Evolutionary conservation across 2,113 vertebrate species (phyloP).

Genomic region (Brevimyrus niger): DNA sequence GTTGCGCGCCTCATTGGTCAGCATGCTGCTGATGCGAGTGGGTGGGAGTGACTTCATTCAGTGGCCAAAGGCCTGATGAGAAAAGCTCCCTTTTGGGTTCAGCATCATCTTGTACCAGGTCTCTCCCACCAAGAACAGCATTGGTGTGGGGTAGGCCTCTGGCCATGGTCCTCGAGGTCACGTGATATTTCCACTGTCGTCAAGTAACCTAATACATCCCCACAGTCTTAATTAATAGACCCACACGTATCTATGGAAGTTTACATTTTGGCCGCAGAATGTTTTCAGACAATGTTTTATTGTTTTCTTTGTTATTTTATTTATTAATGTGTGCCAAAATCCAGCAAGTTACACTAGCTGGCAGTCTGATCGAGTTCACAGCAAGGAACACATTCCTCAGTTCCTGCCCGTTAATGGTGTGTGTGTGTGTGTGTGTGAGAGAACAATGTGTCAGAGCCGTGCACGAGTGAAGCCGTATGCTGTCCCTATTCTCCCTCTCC

Average conservation of each 20-base stretch:
- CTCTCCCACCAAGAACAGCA: neutral
- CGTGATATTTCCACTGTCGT: neutral
- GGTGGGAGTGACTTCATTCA: slow-evolving; percentile 3
- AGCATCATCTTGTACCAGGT: neutral
- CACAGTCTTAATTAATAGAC: neutral
- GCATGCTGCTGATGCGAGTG: slow-evolving; percentile 17
- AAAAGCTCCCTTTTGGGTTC: neutral
- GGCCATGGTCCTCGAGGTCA: neutral
- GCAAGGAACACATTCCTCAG: neutral
- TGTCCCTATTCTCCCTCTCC: neutral
- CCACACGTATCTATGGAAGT: neutral
- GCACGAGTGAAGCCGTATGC: neutral
- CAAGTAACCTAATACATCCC: neutral
- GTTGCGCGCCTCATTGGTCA: neutral
- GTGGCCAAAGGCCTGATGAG: neutral
- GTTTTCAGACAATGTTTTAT: neutral
- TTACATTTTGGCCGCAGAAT: neutral
- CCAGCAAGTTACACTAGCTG: neutral
- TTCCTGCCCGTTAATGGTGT: neutral
- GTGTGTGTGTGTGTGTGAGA: neutral
- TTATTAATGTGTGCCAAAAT: neutral
- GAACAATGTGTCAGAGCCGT: neutral
- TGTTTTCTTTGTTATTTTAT: neutral
- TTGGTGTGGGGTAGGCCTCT: neutral
- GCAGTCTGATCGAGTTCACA: neutral